Evolutionary conservation across 2,113 vertebrate species (phyloP), one percentile per base, ranked within the genome.

Genomic region (Bolborhynchus lineola): DNA sequence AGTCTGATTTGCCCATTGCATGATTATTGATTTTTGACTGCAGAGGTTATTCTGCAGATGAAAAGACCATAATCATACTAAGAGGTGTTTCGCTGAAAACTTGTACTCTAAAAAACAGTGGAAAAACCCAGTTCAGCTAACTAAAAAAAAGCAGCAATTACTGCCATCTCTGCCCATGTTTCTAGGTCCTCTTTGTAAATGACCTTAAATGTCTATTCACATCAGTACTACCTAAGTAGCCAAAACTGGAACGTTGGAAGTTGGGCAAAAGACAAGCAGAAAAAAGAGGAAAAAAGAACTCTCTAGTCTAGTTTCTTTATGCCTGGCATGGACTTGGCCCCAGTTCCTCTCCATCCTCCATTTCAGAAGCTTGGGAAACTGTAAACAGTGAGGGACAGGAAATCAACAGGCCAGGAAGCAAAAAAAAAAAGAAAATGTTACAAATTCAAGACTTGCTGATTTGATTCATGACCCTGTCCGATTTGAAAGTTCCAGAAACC

Each of bases 1-100:
- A 57, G 83, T 59, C 77, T 88, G 85, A 96, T 96, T 97, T 95
- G 28, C 53, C 84, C 53, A 65, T 93, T 96, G 50, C 87, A 35
- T 29, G 13, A 91, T 57, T 92, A 96, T 88, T 96, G 96, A 94
- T 96, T 97, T 97, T 93, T 97, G 89, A 96, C 96, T 97, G 82
- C 68, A 91, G 85, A 95, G 64, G 89, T 94, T 97, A 94, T 93
- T 91, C 92, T 82, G 68, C 37, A 92, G 78, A 94, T 91, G 68
- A 88, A 91, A 97, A 94, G 47, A 96, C 93, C 57, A 79, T 95
- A 96, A 94, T 91, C 80, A 41, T 90, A 76, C 55, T 72, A 71
- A 88, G 57, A 93, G 50, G 62, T 46, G 53, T 69, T 95, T 93
- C 80, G 86, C 72, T 81, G 64, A 91, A 94, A 94, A 95, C 52